Base-by-base conservation (phyloP, 2,113 vertebrate genomes). In the Gobio gobio region DNA sequence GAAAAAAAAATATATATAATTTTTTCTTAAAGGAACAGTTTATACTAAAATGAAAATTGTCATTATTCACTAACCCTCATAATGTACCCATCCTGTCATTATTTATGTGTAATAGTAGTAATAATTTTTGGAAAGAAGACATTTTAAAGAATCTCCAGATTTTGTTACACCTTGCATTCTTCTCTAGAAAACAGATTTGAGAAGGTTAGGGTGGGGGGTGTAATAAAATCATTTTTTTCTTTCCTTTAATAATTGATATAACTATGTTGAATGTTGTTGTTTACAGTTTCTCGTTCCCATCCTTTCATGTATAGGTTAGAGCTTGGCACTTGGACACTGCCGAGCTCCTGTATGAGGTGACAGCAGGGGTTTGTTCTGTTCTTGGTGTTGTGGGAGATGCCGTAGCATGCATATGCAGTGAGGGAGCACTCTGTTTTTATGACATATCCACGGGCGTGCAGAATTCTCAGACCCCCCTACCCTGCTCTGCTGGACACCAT, bases 311-410 rank as follows among this genome's bases (percentile, higher is more conserved):
- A 0, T 78, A 97, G 96, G 88, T 96, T 70, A 95, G 43, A 16
- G 92, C 92, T 18, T 95, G 91, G 95, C 85, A 87, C 45, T 86
- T 94, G 86, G 94, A 95, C 10, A 93, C 93, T 1, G 91, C 88
- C 0, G 91, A 93, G 59, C 88, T 86, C 16, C n/a, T 93, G 49
- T 93, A 92, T 87, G 82, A 43, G 12, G 22, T 92, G 29, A 88
- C 89, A 0, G 70, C 82, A 0, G 56, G 29, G 0, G 89, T 89
- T 2, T 86, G 73, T 0, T 89, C 93, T 90, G 13, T 93, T 49
- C 89, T 94, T 74, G 90, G 89, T 0, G 88, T 91, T 3, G 73
- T 92, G 63, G 89, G 61, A 10, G 88, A 90, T 10, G 70, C 33
- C 0, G 81, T 96, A 7, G 87, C 94, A 26, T 87, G 91, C 0